Evolutionary conservation across 2,888 invertebrate species (phyloP).

Genomic region (Biston betularia): DNA sequence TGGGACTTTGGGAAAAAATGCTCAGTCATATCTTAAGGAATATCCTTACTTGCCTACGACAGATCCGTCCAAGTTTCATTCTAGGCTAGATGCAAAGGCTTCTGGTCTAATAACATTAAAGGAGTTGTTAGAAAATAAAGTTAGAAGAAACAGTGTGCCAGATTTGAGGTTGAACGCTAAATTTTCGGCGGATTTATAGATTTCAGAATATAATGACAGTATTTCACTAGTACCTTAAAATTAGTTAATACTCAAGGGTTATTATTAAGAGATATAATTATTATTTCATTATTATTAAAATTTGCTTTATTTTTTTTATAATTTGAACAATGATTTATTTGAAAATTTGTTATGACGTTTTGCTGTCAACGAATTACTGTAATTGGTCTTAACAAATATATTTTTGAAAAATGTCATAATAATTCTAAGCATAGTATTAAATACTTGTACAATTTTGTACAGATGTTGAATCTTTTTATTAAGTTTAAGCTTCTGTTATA

Average conservation of each 20-base stretch:
- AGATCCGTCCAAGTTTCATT: conserved; percentile 79
- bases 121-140: conserved; percentile 68
- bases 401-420: conserved; percentile 40
- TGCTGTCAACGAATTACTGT: background rate
- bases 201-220: conserved; percentile 54
- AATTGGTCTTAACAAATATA: conserved; percentile 20
- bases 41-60: conserved; percentile 83
- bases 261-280: conserved; percentile 24
- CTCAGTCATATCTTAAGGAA: conserved; percentile 79
- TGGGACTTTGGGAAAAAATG: conserved; percentile 69
- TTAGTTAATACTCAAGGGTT: conserved; percentile 62
- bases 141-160: conserved; percentile 80
- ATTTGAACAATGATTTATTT: conserved; percentile 4
- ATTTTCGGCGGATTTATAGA: conserved; percentile 71
- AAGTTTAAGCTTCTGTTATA: conserved; percentile 66
- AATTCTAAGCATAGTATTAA: conserved; percentile 47
- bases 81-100: conserved; percentile 75
- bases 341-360: background rate
- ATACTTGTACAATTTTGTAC: conserved; percentile 78
- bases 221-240: conserved; percentile 64
- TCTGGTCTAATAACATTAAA: conserved; percentile 79
- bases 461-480: conserved; percentile 77
- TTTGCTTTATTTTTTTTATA: background rate
- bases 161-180: conserved; percentile 75
- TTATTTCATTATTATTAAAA: conserved; percentile 1